Evolutionary conservation across 2,888 invertebrate genomes (phyloP), one percentile per base, ranked within the genome.

Genomic region (Steinernema hermaphroditum): DNA sequence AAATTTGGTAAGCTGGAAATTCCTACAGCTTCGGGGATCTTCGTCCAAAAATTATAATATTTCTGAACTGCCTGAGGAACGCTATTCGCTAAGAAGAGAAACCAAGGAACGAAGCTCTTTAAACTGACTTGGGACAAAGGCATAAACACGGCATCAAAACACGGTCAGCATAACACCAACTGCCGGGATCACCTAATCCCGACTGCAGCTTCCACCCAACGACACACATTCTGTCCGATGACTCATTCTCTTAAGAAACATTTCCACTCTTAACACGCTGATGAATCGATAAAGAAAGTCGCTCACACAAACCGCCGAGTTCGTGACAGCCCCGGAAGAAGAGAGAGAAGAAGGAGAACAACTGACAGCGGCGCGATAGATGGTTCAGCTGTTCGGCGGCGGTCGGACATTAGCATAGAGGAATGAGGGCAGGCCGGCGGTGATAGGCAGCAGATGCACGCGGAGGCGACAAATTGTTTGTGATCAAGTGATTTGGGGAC

Each of bases 361-460:
- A 62, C 62, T 62, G 62, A 32, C 62, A 32, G 24, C 24, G 32
- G 24, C 34, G 29, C 29, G 29, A 62, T 32, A 62, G 16, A 32
- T n/a, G 62, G 62, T 62, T 62, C 62, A 62, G 62, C 62, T 62
- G 62, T 62, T 62, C 62, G 16, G 32, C 62, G 8, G 46, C 22
- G 29, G 54, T 16, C 27, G 27, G 62, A 32, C 62, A 29, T 62
- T 32, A 32, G 32, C 62, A 62, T 32, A 62, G 62, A 62, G 32
- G 62, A 27, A 32, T 16, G 32, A 32, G 62, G 27, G 22, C 62
- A 27, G 27, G 27, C 16, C 32, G 62, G n/a, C 43, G 46, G 22
- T 46, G 29, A 46, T 41, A 54, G 24, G 54, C 27, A 54, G 27
- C 54, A 54, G 2, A 54, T 54, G 62, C 32, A 34, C 16, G 62